A percentile compares a stretch with the other conserved stretches of the same genome.
phyloP scores from a whole-genome alignment of 2,888 invertebrate species.

The Caenorhabditis sp. region DNA sequence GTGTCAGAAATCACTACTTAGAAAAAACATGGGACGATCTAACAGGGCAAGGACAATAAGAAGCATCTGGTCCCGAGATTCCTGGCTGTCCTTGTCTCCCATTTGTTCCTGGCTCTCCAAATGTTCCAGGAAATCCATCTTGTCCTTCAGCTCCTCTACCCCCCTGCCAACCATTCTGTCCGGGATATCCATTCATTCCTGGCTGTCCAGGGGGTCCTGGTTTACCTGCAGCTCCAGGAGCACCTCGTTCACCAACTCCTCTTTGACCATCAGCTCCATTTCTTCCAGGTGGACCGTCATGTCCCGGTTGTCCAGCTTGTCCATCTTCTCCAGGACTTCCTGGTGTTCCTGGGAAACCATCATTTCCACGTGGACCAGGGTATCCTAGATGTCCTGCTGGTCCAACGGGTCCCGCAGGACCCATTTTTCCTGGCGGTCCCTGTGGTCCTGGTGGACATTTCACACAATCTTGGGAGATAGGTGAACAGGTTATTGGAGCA shows the following conservation, averaged over 20 bases:
- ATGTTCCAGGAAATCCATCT: conserved; percentile 52
- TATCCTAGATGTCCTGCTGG: conserved; percentile 56
- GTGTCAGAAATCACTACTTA: not conserved
- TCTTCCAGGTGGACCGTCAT: conserved; percentile 62
- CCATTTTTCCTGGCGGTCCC: conserved; percentile 57
- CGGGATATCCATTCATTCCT: conserved; percentile 63
- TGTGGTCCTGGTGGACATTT: conserved; percentile 66
- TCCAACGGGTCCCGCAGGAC: conserved; percentile 52
- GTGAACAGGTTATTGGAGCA: conserved; percentile 67
- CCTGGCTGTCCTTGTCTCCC: conserved; percentile 47
- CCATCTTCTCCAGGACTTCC: conserved; percentile 71
- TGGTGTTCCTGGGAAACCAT: conserved; percentile 66
- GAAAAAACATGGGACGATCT: conserved; percentile 13
- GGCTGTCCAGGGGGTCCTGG: conserved; percentile 64
- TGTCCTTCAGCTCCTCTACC: conserved; percentile 64
- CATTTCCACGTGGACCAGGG: conserved; percentile 56
- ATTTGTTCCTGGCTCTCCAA: conserved; percentile 46
- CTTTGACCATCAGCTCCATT: conserved; percentile 47
- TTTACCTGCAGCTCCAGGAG: conserved; percentile 58
- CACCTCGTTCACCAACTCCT: conserved; percentile 44
- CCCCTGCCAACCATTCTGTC: conserved; percentile 67
- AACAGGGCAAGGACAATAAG: conserved; percentile 60
- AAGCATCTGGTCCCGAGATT: conserved; percentile 57
- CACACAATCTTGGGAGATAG: conserved; percentile 59
- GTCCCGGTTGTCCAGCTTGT: conserved; percentile 70